Conservation (phyloP, 2,888 invertebrate genomes). For the Lypha dubia region DNA sequence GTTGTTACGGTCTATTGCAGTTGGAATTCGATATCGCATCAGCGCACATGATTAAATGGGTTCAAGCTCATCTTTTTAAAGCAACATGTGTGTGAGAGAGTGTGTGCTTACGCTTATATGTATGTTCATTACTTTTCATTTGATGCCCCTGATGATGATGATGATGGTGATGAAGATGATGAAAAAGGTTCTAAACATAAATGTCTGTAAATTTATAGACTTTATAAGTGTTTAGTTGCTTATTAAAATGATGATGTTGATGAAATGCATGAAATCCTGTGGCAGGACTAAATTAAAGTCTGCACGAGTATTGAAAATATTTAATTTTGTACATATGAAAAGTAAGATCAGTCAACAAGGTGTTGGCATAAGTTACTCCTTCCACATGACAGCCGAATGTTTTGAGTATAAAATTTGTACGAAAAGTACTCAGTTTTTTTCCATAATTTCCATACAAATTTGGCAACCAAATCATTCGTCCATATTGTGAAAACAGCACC, state of each 20-base stretch:
- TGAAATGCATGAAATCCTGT: not conserved
- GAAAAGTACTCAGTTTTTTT: too few relatives aligned
- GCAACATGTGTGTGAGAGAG: conserved; percentile 17
- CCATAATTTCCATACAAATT: too few relatives aligned
- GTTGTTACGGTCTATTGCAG: conserved; percentile 74
- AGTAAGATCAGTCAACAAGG: too few relatives aligned
- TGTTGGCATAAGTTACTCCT: too few relatives aligned
- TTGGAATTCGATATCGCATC: conserved; percentile 73
- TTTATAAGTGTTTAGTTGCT: conserved; percentile 47
- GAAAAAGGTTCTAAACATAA: conserved; percentile 6
- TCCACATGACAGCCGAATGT: too few relatives aligned
- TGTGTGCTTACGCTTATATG: conserved; percentile 24
- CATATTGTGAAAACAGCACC: not conserved
- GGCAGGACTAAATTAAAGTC: not conserved
- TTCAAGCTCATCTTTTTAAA: conserved; percentile 61
- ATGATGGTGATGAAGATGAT: not conserved
- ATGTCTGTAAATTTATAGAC: not conserved
- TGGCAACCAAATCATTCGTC: too few relatives aligned
- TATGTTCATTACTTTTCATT: conserved; percentile 32
- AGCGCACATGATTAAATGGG: conserved; percentile 72
- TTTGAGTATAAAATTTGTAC: too few relatives aligned
- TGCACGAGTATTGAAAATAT: too few relatives aligned
- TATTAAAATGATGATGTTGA: conserved; percentile 37
- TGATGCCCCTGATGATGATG: not conserved
- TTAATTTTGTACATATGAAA: too few relatives aligned